phyloP scores from a whole-genome alignment of 2,888 invertebrate genomes.

The Lasioglossum villosulum region DNA sequence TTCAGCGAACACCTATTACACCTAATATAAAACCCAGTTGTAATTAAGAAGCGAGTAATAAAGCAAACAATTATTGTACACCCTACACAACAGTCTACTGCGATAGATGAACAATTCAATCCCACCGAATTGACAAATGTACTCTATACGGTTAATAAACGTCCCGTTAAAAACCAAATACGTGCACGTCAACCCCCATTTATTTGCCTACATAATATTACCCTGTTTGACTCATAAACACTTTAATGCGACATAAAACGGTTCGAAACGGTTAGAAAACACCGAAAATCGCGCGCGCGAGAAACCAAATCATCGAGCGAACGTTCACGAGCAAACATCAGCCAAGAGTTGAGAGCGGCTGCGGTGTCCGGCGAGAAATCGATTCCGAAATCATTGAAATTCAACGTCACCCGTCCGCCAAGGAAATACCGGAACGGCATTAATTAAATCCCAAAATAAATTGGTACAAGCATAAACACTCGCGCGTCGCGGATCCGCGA shows the following conservation, averaged over 20 bases:
- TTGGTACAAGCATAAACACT: slow-evolving; percentile 48
- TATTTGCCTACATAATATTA: neutral
- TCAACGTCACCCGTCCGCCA: slow-evolving; percentile 31
- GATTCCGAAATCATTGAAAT: slow-evolving; percentile 36
- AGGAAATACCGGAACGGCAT: slow-evolving; percentile 44
- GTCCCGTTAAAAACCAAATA: neutral
- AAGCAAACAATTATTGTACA: neutral
- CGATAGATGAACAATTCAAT: neutral
- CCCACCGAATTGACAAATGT: neutral
- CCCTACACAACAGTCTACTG: neutral
- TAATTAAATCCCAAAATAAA: slow-evolving; percentile 58
- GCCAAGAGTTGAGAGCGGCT: neutral
- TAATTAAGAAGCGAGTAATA: neutral
- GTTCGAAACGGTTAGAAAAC: neutral
- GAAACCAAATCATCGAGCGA: neutral
- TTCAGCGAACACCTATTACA: neutral
- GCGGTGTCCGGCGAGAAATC: slow-evolving; percentile 4
- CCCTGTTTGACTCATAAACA: neutral
- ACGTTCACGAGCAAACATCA: neutral
- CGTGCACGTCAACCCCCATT: neutral
- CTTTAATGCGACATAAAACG: neutral
- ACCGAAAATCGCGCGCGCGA: neutral
- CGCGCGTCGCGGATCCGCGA: slow-evolving; percentile 38
- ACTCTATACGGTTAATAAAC: neutral
- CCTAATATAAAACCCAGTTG: neutral